These are phyloP conservation scores for Crenichthys baileyi DNA, from an alignment of 2,797 vertebrate species.

Conservation along the genomic window DNA sequence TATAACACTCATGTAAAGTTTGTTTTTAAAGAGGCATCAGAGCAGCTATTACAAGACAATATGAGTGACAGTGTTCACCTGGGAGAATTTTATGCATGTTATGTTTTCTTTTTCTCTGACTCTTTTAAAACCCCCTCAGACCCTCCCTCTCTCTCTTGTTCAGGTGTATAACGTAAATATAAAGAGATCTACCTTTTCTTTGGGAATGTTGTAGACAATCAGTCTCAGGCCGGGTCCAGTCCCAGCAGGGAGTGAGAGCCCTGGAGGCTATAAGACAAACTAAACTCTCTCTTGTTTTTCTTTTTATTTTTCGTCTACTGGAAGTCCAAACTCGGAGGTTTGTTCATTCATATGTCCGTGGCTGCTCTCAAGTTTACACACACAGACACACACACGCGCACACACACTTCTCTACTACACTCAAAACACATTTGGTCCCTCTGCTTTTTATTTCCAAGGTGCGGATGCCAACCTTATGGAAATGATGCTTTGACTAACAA, in stretches of 20 bases:
- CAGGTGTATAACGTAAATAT: constrained; percentile 77
- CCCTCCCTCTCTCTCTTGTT: constrained; percentile 44
- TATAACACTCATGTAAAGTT: constrained; percentile 80
- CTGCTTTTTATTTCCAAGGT: constrained; percentile 81
- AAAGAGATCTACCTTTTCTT: constrained; percentile 77
- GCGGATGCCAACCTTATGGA: constrained; percentile 83
- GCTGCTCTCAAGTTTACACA: constrained; percentile 85
- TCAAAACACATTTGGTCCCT: constrained; percentile 80
- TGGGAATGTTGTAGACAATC: constrained; percentile 85
- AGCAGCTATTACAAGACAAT: constrained; percentile 81
- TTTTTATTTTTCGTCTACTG: constrained; percentile 76
- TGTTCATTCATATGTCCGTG: constrained; percentile 75
- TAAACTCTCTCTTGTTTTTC: constrained; percentile 28
- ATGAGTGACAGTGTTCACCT: constrained; percentile 80
- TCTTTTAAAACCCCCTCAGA: constrained; percentile 44
- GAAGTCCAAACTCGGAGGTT: constrained; percentile 79
- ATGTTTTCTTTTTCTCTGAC: constrained; percentile 67
- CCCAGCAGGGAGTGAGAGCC: constrained; percentile 72
- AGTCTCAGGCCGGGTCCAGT: constrained; percentile 82
- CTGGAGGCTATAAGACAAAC: constrained; percentile 76
- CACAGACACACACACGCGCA: constrained; percentile 43
- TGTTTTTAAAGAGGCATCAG: constrained; percentile 80
- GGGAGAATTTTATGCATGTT: constrained; percentile 83
- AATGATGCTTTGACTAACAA: constrained; percentile 87
- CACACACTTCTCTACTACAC: constrained; percentile 74